phyloP scores from a whole-genome alignment of 2,113 vertebrate genomes.

The Trematomus loennbergii region DNA sequence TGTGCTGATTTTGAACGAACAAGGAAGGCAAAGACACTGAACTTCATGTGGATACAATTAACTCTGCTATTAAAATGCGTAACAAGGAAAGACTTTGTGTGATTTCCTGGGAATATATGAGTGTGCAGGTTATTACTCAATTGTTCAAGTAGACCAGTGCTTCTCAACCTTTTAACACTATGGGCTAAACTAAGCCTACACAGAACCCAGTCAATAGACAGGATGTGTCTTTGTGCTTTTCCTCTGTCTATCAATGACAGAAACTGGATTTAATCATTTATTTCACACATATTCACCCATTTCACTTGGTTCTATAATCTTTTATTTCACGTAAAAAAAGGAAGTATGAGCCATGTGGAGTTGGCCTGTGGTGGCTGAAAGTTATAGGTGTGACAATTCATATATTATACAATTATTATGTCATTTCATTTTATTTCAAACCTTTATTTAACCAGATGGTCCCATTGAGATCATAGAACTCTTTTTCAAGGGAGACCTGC shows the following conservation, averaged over 20 bases:
- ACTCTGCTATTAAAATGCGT: slow-evolving; percentile 9
- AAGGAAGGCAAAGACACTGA: slow-evolving; percentile 1
- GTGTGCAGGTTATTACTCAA: neutral
- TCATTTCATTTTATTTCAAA: too few relatives aligned
- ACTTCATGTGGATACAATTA: slow-evolving; percentile 24
- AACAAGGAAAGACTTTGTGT: slow-evolving; percentile 12
- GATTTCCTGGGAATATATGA: slow-evolving; percentile 14
- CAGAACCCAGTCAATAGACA: neutral
- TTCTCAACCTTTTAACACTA: neutral
- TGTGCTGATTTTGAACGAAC: slow-evolving; percentile 28
- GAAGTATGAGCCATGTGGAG: neutral
- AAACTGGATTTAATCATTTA: neutral
- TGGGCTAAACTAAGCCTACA: neutral
- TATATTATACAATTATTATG: neutral
- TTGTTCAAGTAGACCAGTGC: neutral
- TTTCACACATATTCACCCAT: neutral
- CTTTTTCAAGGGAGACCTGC: too few relatives aligned
- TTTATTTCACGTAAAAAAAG: accelerated
- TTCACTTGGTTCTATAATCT: neutral
- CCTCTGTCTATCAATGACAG: neutral
- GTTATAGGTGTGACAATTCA: neutral
- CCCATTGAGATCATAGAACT: too few relatives aligned
- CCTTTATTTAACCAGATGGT: too few relatives aligned
- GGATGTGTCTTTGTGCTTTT: neutral
- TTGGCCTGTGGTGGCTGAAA: neutral